phyloP scores from a whole-genome alignment of 2,113 vertebrate species.

The sheep (Ovis aries) region ARS-UI_Ramb_v3.0 NC_056054.1:167759501-167760000 shows the following conservation, averaged over 20 bases:
- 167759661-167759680: background rate
- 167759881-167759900: background rate
- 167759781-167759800: background rate
- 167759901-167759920: background rate
- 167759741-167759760: background rate
- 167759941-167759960: background rate
- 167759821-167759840: background rate
- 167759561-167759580: background rate
- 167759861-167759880: background rate
- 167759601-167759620: background rate
- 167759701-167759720: background rate
- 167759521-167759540: background rate
- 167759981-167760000: background rate
- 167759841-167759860: background rate
- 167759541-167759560: background rate
- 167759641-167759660: background rate
- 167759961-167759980: background rate
- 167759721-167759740: background rate
- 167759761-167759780: background rate
- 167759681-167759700: background rate
- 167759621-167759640: background rate
- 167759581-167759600: background rate
- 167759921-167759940: background rate
- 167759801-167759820: background rate
- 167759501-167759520: background rate